Percentiles rank a stretch among this genome's conserved stretches.
These are phyloP conservation scores for Conus ventricosus DNA, from an alignment of 1,140 invertebrate species.

Conservation along the genomic window DNA sequence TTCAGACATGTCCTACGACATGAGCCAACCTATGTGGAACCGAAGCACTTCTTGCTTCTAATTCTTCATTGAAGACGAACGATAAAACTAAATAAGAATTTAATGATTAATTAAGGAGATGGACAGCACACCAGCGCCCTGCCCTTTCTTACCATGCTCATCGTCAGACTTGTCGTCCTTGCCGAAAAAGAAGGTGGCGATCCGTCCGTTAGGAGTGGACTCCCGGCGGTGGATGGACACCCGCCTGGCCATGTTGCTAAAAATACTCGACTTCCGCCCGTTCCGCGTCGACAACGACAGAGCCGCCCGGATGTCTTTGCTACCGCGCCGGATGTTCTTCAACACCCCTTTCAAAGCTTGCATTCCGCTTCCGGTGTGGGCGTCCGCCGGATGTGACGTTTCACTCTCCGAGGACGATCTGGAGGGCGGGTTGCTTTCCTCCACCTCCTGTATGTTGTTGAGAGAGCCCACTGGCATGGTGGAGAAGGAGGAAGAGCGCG, in stretches of 20 bases:
- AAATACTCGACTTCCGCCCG: constrained; percentile 32
- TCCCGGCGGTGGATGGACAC: constrained; percentile 45
- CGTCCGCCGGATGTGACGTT: background rate
- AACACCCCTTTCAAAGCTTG: background rate
- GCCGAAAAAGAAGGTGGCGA: constrained; percentile 43
- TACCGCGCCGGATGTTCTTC: background rate
- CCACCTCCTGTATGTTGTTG: background rate
- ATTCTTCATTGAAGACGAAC: too few relatives aligned
- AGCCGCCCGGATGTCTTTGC: background rate
- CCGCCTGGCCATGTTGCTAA: constrained; percentile 35
- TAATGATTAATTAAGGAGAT: too few relatives aligned
- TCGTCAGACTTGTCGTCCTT: constrained; percentile 5
- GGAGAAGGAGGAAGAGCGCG: background rate
- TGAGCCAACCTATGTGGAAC: too few relatives aligned
- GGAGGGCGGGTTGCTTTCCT: background rate
- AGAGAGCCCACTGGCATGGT: background rate
- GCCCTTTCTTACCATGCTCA: background rate
- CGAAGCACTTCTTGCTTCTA: too few relatives aligned
- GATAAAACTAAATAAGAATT: too few relatives aligned
- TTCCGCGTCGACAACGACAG: background rate
- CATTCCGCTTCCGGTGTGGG: background rate
- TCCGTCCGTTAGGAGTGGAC: constrained; percentile 35
- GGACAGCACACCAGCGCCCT: background rate
- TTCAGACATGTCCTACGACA: too few relatives aligned
- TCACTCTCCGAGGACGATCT: background rate